phyloP scores from a whole-genome alignment of 2,113 vertebrate genomes.

The Lampris incognitus region DNA sequence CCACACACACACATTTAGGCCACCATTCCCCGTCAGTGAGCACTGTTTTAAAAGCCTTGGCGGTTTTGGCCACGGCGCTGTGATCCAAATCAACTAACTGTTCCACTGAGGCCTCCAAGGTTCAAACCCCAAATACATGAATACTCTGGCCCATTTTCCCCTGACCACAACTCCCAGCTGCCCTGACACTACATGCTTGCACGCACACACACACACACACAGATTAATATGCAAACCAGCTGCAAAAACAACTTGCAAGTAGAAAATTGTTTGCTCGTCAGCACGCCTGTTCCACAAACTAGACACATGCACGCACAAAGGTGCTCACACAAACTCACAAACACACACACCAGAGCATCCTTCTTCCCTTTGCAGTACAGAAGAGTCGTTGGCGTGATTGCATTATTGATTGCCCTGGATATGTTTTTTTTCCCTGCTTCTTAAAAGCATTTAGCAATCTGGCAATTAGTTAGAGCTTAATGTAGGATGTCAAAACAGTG shows the following conservation, averaged over 20 bases:
- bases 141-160: slow-evolving; percentile 11
- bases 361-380: slow-evolving; percentile 41
- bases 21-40: slow-evolving; percentile 12
- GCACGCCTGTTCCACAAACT: slow-evolving; percentile 18
- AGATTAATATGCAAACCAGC: slow-evolving; percentile 5
- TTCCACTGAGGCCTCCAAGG: slow-evolving; percentile 60
- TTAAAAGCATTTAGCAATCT: slow-evolving; percentile 90
- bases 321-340: slow-evolving; percentile 38
- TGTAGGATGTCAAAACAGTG: slow-evolving; percentile 92
- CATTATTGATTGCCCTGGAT: slow-evolving; percentile 88
- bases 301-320: slow-evolving; percentile 5
- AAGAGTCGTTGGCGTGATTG: slow-evolving; percentile 72
- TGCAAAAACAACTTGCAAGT: slow-evolving; percentile 24
- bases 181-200: slow-evolving; percentile 7
- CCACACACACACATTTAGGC: slow-evolving; percentile 2
- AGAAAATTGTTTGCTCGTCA: slow-evolving; percentile 50
- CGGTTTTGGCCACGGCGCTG: slow-evolving; percentile 55
- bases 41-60: slow-evolving; percentile 39
- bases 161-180: slow-evolving; percentile 69
- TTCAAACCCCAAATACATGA: slow-evolving; percentile 65
- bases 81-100: slow-evolving; percentile 59
- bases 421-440: slow-evolving; percentile 79
- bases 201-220: slow-evolving; percentile 8
- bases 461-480: slow-evolving; percentile 96
- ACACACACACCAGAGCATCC: slow-evolving; percentile 30